Evolutionary conservation across 2,797 vertebrate species (phyloP).

Genomic region (Ataeniobius toweri): DNA sequence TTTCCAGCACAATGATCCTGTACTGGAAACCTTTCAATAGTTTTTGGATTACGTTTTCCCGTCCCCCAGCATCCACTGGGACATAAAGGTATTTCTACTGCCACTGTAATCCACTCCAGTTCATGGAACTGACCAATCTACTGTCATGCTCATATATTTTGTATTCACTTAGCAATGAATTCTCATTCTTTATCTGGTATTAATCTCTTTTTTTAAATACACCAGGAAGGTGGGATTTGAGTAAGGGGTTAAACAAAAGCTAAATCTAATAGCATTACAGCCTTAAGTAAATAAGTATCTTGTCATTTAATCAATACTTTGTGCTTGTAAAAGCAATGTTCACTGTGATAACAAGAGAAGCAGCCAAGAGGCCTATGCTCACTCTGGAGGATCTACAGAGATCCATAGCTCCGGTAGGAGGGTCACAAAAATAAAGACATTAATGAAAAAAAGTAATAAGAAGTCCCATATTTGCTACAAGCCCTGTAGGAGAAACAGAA

Average conservation of each 20-base stretch:
- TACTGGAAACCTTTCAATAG: constrained; percentile 23
- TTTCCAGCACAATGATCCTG: constrained; percentile 38
- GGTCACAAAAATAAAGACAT: constrained; percentile 6
- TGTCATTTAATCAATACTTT: constrained; percentile 25
- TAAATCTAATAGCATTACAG: constrained; percentile 9
- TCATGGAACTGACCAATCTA: constrained; percentile 62
- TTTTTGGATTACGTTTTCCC: constrained; percentile 22
- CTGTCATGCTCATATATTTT: constrained; percentile 48
- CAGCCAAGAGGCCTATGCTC: not conserved
- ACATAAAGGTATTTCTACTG: constrained; percentile 53
- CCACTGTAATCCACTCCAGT: constrained; percentile 35
- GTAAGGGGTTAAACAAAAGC: constrained; percentile 17
- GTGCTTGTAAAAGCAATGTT: constrained; percentile 14
- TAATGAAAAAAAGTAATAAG: constrained; percentile 8
- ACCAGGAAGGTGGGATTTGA: constrained; percentile 21
- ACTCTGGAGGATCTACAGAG: not conserved
- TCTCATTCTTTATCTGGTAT: constrained; percentile 27
- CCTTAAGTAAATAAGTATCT: not conserved
- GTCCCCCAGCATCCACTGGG: constrained; percentile 48
- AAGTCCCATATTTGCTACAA: not conserved
- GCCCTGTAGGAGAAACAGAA: not conserved
- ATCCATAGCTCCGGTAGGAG: not conserved
- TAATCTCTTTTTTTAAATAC: constrained; percentile 32
- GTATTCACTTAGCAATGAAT: constrained; percentile 44
- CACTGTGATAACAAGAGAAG: constrained; percentile 1